Conservation (phyloP, 2,888 invertebrate species). For the Galerucella pusilla region DNA sequence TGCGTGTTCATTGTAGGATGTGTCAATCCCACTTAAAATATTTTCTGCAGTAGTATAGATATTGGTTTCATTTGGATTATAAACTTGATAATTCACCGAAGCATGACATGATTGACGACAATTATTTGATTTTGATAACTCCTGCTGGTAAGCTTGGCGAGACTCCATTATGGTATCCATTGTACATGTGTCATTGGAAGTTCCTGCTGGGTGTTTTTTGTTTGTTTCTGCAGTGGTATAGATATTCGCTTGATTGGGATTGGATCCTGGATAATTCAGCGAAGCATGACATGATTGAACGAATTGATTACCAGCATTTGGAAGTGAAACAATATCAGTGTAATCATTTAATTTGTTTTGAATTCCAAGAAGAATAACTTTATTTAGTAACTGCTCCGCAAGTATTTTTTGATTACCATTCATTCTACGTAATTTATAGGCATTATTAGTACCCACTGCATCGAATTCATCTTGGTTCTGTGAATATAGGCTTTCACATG, state of each 20-base stretch:
- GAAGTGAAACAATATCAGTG: constrained; percentile 14
- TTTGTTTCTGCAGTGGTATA: constrained; percentile 26
- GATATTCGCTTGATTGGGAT: constrained; percentile 29
- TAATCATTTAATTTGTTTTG: constrained; percentile 20
- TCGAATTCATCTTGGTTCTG: too few relatives aligned
- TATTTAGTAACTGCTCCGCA: too few relatives aligned
- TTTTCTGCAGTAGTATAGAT: constrained; percentile 25
- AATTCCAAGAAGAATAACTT: constrained; percentile 20
- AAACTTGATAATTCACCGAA: constrained; percentile 26
- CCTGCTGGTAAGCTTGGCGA: constrained; percentile 2
- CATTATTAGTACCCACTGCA: too few relatives aligned
- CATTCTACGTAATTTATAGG: too few relatives aligned
- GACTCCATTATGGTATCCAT: constrained; percentile 27
- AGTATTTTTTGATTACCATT: too few relatives aligned
- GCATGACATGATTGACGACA: constrained; percentile 24
- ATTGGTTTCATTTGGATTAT: constrained; percentile 26
- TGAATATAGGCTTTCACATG: too few relatives aligned
- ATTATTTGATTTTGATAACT: constrained; percentile 19
- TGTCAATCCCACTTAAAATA: constrained; percentile 20
- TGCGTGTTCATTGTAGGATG: constrained; percentile 27
- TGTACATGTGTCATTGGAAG: constrained; percentile 27
- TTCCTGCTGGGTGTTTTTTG: constrained; percentile 17
- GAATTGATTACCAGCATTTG: constrained; percentile 25
- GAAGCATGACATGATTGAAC: constrained; percentile 26
- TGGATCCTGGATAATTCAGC: constrained; percentile 25